A percentile compares a stretch with the other conserved stretches of the same genome.
Conservation (phyloP, 2,797 vertebrate species). For the Halcyon chelicuti region DNA sequence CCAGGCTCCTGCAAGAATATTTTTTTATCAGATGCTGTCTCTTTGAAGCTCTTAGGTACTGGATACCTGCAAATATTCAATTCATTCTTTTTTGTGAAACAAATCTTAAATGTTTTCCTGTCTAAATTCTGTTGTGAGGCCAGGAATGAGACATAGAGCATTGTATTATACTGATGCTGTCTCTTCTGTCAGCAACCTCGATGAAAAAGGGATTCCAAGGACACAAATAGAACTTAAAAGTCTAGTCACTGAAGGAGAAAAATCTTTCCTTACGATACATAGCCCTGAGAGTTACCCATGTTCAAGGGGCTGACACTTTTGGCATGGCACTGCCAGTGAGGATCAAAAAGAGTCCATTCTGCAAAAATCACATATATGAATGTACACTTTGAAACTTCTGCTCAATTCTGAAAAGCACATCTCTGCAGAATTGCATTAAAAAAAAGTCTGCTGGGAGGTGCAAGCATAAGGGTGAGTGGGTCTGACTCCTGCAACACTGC, state of each 20-base stretch:
- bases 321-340: not conserved
- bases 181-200: not conserved
- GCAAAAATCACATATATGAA: not conserved
- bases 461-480: fast-evolving
- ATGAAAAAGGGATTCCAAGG: not conserved
- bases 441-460: not conserved
- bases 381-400: not conserved
- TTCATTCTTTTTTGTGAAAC: conserved; percentile 40
- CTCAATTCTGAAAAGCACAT: not conserved
- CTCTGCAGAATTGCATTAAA: not conserved
- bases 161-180: not conserved
- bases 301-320: not conserved
- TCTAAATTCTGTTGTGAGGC: not conserved
- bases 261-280: not conserved
- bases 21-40: conserved; percentile 7
- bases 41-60: conserved; percentile 22
- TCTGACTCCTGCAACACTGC: not conserved
- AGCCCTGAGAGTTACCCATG: not conserved
- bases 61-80: conserved; percentile 29
- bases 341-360: not conserved
- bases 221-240: not conserved
- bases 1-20: not conserved
- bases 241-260: not conserved
- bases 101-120: conserved; percentile 40
- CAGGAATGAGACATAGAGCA: not conserved